Base-by-base conservation (phyloP, 2,888 invertebrate species). In the Drosophila villosipedis region DNA sequence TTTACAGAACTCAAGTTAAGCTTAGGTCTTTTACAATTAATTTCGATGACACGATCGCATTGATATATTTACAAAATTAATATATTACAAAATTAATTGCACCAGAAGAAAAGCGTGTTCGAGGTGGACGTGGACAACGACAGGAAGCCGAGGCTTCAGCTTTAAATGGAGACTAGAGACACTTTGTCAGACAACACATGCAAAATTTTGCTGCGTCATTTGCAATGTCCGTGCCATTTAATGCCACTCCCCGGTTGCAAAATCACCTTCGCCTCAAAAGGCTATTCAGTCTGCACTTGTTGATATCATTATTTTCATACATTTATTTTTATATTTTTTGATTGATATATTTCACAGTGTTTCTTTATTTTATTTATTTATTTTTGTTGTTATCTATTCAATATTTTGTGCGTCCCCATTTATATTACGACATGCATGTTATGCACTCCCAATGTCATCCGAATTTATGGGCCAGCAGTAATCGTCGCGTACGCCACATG, bases 231-330 rank as follows among this genome's bases (percentile, higher is more conserved):
- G 58, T 58, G 50, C 49, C 41, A 41, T 25, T 37, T 35, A 37
- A 47, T 31, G 72, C 72, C 69, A 43, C 72, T 52, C 69, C 72
- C 53, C 64, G n/a, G 53, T 70, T 72, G 47, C 69, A 41, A 72
- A 70, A 68, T 50, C 54, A 33, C 35, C 53, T 55, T 61, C 62
- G 22, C 43, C 14, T 37, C 39, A 3, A 39, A 31, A 53, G 9
- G 22, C 22, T 16, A 16, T 31, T 50, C 54, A 41, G 47, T 30
- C 25, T 70, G 41, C 43, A 57, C 39, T 47, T 53, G 54, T 30
- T 52, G 73, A 41, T 72, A 55, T 55, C 30, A n/a, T 39, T 37
- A 50, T 30, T 49, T 47, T 19, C 39, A 37, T 47, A 2, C 22
- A 6, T 41, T 49, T 9, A 39, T 47, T n/a, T 25, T 14, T 25